Evolutionary conservation across 1,140 invertebrate species (phyloP).

Genomic region (Ceratosolen fusciceps): DNA sequence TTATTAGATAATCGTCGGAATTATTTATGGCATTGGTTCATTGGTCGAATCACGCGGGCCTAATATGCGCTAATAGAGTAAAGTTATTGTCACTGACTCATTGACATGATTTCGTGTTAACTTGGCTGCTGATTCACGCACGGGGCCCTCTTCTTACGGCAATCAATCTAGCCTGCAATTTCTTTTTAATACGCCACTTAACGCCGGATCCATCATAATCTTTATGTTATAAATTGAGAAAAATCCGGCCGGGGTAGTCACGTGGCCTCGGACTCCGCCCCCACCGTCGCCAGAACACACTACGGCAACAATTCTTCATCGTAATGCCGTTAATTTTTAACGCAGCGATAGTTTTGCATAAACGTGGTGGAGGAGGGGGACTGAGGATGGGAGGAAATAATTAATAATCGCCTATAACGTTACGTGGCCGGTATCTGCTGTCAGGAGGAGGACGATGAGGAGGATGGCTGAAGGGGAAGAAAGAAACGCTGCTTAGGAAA

Average conservation of each 20-base stretch:
- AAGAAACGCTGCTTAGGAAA: no score
- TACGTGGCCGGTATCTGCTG: not conserved
- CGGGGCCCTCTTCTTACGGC: constrained; percentile 8
- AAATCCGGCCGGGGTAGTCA: not conserved
- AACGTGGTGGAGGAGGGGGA: no score
- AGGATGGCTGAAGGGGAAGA: no score
- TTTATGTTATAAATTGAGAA: constrained; percentile 13
- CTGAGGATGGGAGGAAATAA: no score
- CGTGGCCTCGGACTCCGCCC: no score
- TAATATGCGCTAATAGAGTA: constrained; percentile 28
- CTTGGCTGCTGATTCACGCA: constrained; percentile 23
- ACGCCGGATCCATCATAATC: not conserved
- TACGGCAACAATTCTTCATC: no score
- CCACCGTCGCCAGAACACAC: not conserved
- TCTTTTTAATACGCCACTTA: constrained; percentile 14
- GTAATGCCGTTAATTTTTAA: no score
- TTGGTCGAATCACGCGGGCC: not conserved
- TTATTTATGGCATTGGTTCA: constrained; percentile 41
- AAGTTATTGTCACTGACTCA: constrained; percentile 42
- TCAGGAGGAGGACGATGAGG: not conserved
- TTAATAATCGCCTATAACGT: not conserved
- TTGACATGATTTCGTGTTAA: constrained; percentile 32
- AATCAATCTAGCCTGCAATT: constrained; percentile 1
- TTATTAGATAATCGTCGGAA: constrained; percentile 44
- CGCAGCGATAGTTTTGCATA: not conserved